These are phyloP conservation scores for Phoebastria nigripes DNA, from an alignment of 2,797 vertebrate species.

Conservation along the genomic window DNA sequence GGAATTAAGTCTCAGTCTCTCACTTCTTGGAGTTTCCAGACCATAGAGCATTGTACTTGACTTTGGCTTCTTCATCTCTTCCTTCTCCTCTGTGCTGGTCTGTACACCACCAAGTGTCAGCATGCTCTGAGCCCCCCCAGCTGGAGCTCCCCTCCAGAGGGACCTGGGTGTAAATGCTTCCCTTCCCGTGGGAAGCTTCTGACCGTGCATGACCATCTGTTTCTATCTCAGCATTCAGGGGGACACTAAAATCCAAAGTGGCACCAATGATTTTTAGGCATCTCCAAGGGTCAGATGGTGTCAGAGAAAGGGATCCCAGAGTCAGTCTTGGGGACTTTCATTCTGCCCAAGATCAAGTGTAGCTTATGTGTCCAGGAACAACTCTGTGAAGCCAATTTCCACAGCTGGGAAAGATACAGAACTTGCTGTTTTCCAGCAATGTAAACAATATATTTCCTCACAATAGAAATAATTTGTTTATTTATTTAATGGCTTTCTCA, in stretches of 20 bases:
- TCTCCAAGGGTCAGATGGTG: neutral
- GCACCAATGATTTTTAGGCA: neutral
- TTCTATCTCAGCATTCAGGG: neutral
- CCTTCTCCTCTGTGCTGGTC: neutral
- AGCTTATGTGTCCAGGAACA: neutral
- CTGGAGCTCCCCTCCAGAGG: neutral
- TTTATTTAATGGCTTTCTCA: neutral
- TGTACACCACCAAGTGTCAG: neutral
- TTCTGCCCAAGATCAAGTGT: neutral
- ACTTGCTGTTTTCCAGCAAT: neutral
- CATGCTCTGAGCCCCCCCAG: neutral
- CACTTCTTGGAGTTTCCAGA: neutral
- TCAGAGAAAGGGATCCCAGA: neutral
- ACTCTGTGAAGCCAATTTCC: neutral
- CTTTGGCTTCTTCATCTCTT: neutral
- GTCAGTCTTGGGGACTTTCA: neutral
- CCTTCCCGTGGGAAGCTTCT: neutral
- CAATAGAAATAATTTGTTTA: neutral
- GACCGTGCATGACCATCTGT: rapidly evolving
- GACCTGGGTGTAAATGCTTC: neutral
- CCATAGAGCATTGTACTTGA: neutral
- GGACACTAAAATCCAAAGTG: neutral
- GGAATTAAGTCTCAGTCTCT: neutral
- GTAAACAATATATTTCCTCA: neutral
- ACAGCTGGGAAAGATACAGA: neutral